phyloP scores from a whole-genome alignment of 1,140 invertebrate species.

The Phthorimaea operculella region DNA sequence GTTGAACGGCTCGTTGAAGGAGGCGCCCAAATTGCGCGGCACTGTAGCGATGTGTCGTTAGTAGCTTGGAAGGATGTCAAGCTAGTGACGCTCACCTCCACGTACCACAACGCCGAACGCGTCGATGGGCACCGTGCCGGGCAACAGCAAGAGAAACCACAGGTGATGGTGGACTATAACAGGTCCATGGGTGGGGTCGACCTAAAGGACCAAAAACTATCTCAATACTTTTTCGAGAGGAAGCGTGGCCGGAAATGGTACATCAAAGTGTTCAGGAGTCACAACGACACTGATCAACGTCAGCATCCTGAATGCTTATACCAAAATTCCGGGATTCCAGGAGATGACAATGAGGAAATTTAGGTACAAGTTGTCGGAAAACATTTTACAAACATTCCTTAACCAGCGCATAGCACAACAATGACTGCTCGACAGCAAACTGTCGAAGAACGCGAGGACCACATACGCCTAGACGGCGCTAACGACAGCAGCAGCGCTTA shows the following conservation, averaged over 20 bases:
- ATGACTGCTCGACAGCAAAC: too few species aligned
- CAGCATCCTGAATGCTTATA: constrained; percentile 5
- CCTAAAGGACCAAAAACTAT: too few species aligned
- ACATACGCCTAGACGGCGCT: too few species aligned
- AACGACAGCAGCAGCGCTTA: too few species aligned
- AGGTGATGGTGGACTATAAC: constrained; percentile 22
- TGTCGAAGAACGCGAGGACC: too few species aligned
- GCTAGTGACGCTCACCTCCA: constrained; percentile 11
- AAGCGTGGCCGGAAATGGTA: constrained; percentile 22
- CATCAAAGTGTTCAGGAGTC: constrained; percentile 17
- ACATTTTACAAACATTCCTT: too few species aligned
- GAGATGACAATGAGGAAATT: too few species aligned
- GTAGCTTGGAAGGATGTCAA: constrained; percentile 11
- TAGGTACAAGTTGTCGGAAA: too few species aligned
- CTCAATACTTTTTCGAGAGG: constrained; percentile 20
- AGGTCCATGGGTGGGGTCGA: constrained; percentile 8
- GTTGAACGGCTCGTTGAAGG: neutral
- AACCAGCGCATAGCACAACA: too few species aligned
- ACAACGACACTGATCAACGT: constrained; percentile 13
- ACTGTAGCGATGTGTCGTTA: constrained; percentile 9
- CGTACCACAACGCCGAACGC: constrained; percentile 8
- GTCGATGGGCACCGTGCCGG: too few species aligned
- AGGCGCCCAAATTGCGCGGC: neutral
- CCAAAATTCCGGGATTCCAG: too few species aligned
- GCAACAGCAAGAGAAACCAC: constrained; percentile 10